Base-by-base conservation (phyloP, 2,888 invertebrate species). In the Colletes collaris region DNA sequence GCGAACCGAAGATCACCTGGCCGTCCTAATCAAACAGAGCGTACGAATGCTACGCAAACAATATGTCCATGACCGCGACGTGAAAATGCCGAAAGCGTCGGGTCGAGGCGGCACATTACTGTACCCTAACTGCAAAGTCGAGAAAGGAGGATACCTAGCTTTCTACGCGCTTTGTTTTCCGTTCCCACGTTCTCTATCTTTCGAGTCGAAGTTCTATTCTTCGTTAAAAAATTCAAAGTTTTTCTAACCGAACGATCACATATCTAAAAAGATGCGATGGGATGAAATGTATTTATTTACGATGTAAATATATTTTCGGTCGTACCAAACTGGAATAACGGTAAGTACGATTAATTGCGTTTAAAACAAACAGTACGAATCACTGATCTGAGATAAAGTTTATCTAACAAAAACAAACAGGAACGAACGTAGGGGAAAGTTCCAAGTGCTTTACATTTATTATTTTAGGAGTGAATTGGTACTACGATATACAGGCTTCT, bases 1-100 rank as follows among this genome's bases (percentile, higher is more conserved):
- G 68, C 50, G 37, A 66, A 59, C 62, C 60, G 69, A 35, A 83
- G 84, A 91, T 90, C 92, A 92, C 92, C 92, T 92, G 92, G 90
- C 87, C 55, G 88, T 91, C 92, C 92, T 92, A 91, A 91, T 92
- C 92, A 93, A 93, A 93, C 89, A 92, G 75, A 83, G 87, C 84
- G 86, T 82, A 87, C 86, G 88, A 90, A 90, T 73, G 88, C 84
- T 87, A 89, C 83, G 88, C 88, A 89, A 89, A 89, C 88, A 89
- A 80, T 88, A 84, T 75, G 75, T 79, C 76, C 81, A 83, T 81
- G 82, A 79, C 78, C 84, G 76, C 76, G 83, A 79, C 79, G 79
- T 84, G 87, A 81, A 81, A 87, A 81, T 83, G 83, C 81, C 85
- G 86, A 81, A 86, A 83, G 83, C 83, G 78, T 76, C 64, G 55